A percentile compares a stretch with the other conserved stretches of the same genome.
phyloP scores from a whole-genome alignment of 2,888 invertebrate genomes.

The Xanthia icteritia region DNA sequence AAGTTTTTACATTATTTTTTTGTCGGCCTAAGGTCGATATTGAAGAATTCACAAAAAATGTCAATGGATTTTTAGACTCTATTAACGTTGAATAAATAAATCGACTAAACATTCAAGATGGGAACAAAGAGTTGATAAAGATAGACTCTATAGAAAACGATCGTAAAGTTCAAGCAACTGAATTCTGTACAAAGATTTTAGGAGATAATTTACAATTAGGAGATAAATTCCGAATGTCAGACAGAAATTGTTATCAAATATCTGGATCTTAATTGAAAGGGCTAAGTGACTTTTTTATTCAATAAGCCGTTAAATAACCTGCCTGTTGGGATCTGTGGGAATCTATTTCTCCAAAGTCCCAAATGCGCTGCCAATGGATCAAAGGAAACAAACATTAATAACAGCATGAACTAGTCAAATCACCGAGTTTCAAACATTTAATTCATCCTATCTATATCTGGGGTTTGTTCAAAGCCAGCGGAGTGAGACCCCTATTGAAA shows the following conservation, averaged over 20 bases:
- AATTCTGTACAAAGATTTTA: conserved; percentile 29
- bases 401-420: conserved; percentile 59
- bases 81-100: conserved; percentile 52
- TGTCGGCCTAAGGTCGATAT: conserved; percentile 36
- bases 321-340: conserved; percentile 16
- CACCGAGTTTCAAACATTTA: conserved; percentile 64
- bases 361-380: conserved; percentile 45
- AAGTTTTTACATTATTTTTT: conserved; percentile 50
- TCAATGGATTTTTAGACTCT: conserved; percentile 47
- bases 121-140: conserved; percentile 47
- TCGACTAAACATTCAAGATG: conserved; percentile 37
- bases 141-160: conserved; percentile 24
- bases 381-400: conserved; percentile 65
- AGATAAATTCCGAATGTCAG: conserved; percentile 36
- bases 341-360: conserved; percentile 37
- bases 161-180: conserved; percentile 32
- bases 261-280: conserved; percentile 28
- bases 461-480: conserved; percentile 65
- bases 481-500: conserved; percentile 71
- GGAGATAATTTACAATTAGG: conserved; percentile 36
- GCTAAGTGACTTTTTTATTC: conserved; percentile 26
- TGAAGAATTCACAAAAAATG: conserved; percentile 50
- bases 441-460: conserved; percentile 61
- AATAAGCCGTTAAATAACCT: conserved; percentile 8
- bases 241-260: conserved; percentile 27